These are phyloP conservation scores for Sus scrofa DNA, from an alignment of 2,113 vertebrate species.

Conservation along the genomic window DNA sequence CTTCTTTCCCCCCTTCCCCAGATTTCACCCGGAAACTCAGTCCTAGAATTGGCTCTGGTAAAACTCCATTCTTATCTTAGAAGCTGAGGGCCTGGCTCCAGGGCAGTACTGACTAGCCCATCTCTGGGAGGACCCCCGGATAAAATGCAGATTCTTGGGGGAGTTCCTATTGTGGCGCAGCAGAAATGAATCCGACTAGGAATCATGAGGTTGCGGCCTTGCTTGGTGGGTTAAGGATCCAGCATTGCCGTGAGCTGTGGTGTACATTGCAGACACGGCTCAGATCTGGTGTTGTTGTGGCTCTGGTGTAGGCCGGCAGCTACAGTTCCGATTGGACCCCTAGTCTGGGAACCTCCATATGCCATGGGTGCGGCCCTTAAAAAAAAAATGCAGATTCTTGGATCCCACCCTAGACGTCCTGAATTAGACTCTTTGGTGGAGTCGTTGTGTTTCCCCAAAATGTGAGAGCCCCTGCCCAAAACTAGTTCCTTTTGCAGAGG, in stretches of 20 bases:
- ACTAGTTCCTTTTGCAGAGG: background rate
- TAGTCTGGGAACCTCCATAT: too few species aligned
- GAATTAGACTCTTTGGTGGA: background rate
- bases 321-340: too few species aligned
- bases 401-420: background rate
- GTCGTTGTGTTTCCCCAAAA: background rate
- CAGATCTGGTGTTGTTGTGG: too few species aligned
- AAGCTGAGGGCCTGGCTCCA: background rate
- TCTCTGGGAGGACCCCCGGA: background rate
- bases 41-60: background rate
- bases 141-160: background rate
- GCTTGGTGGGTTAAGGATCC: too few species aligned
- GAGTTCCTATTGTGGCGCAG: too few species aligned
- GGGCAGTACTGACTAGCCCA: background rate
- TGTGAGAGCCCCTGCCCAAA: background rate
- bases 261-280: too few species aligned
- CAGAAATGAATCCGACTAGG: too few species aligned
- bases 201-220: too few species aligned
- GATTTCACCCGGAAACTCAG: background rate
- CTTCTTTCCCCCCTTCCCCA: background rate
- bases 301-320: too few species aligned
- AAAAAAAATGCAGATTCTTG: constrained; percentile 8
- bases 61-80: background rate
- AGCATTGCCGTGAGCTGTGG: too few species aligned
- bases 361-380: too few species aligned